Evolutionary conservation across 2,888 invertebrate genomes (phyloP), one percentile per base, ranked within the genome.

Genomic region (Oithona nana): DNA sequence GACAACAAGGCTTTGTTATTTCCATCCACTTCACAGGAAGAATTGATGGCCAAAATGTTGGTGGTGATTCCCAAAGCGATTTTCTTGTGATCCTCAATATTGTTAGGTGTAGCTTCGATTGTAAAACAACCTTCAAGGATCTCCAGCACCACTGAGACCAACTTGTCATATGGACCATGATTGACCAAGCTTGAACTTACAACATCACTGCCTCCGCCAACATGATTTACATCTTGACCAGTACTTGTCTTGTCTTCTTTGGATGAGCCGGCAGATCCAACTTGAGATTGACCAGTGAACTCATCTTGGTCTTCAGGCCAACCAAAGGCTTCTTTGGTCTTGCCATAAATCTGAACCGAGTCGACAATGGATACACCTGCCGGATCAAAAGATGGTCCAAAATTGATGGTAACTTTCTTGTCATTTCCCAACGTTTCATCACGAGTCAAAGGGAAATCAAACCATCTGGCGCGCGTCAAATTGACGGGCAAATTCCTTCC

Each of bases 251-350:
- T n/a, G n/a, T n/a, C n/a, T n/a, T n/a, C n/a, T n/a, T n/a, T n/a
- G 16, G 39, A 39, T 39, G 39, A 39, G 6, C 8, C 6, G 8
- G 39, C 39, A 6, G 16, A 39, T 16, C 8, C 39, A 39, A 16
- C 39, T 6, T 11, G 6, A 16, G 8, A 6, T 11, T 6, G 16
- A 39, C 8, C 6, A 6, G 39, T 11, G 16, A 6, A 73, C 65
- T 94, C 94, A 69, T 94, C 93, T 8, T 80, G 82, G 70, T 95
- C 94, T 71, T 95, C 94, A 0, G 93, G 93, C 95, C 94, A 95
- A 51, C 93, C 93, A 70, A 95, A 93, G 1, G 84, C 79, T 71
- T 94, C 94, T 73, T 95, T 95, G 1, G 88, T 87, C 75, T 92
- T 93, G 1, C 92, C 92, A 71, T 94, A 94, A 71, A 89, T 83